Evolutionary conservation across 1,140 invertebrate genomes (phyloP), one percentile per base, ranked within the genome.

Genomic region (Aphis gossypii): DNA sequence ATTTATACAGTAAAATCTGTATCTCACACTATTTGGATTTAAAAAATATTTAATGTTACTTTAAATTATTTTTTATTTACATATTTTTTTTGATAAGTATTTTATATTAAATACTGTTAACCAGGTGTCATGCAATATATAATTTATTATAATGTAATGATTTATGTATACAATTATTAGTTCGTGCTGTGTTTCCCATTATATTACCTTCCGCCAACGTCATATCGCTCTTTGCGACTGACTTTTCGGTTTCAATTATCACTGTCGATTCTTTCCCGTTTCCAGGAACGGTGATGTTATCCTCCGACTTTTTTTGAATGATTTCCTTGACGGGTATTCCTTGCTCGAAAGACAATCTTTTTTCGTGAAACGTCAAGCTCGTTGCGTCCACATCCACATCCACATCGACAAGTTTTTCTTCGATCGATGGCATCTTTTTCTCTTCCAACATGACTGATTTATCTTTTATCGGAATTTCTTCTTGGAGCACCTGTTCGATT

Each of bases 291-390:
- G 68, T 23, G 7, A 25, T 88, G 95, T n/a, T 95, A n/a, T 93
- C 92, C 8, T 93, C 92, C 7, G 51, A 41, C 35, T 93, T 93
- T 51, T 93, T 93, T 23, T 93, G 92, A 44, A 93, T 93, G 14
- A 93, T 86, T 44, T 93, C 92, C 48, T 84, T 93, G 11, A 93
- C 92, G 95, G 94, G 96, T 95, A 94, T 95, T 95, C 95, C 95
- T 94, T 96, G 95, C 84, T 96, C 96, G 94, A 96, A 94, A 56
- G 93, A 95, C 94, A 89, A 95, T 93, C 93, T 96, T 95, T 94
- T 95, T 88, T 95, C 94, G 94, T 82, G 95, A 94, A 93, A 95
- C 94, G 94, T 96, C 95, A 94, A 95, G 94, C 54, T 94, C 94
- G 94, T 96, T 95, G 95, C 96, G 95, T 21, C 95, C 95, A 76